Evolutionary conservation across 1,140 invertebrate species (phyloP).

Genomic region (Belonocnema kinseyi): DNA sequence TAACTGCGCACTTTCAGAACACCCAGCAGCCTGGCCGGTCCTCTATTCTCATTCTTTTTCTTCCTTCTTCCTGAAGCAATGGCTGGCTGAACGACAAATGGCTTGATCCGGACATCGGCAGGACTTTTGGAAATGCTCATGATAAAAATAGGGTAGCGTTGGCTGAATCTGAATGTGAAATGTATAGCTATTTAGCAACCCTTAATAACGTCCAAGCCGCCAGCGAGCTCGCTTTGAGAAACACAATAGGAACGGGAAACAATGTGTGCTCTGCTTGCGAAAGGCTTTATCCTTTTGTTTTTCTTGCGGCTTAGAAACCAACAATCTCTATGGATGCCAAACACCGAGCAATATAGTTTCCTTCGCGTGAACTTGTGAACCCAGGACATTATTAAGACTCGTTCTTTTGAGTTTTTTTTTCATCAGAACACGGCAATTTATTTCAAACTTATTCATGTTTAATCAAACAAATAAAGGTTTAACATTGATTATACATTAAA

Average conservation of each 20-base stretch:
- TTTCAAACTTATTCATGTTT: too few relatives aligned
- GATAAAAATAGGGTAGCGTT: neutral
- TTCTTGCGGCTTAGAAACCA: conserved; percentile 42
- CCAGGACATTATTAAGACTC: conserved; percentile 12
- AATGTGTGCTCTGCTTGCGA: conserved; percentile 47
- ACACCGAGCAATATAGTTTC: neutral
- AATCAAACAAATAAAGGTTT: too few relatives aligned
- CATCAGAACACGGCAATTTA: too few relatives aligned
- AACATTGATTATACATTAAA: too few relatives aligned
- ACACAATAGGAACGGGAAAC: conserved; percentile 50
- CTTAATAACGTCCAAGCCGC: conserved; percentile 35
- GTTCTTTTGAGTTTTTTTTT: neutral
- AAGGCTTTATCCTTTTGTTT: conserved; percentile 49
- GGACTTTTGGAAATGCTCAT: neutral
- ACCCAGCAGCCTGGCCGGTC: neutral
- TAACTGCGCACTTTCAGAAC: conserved; percentile 10
- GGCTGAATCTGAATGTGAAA: neutral
- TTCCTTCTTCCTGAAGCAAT: neutral
- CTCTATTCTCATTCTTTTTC: conserved; percentile 1
- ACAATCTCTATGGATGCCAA: too few relatives aligned
- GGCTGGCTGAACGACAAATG: neutral
- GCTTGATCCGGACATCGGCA: conserved; percentile 5
- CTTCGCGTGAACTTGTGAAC: neutral
- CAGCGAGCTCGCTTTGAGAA: neutral
- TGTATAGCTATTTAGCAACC: conserved; percentile 13